phyloP scores from a whole-genome alignment of 2,888 invertebrate genomes.

The Fragum whitleyi region DNA sequence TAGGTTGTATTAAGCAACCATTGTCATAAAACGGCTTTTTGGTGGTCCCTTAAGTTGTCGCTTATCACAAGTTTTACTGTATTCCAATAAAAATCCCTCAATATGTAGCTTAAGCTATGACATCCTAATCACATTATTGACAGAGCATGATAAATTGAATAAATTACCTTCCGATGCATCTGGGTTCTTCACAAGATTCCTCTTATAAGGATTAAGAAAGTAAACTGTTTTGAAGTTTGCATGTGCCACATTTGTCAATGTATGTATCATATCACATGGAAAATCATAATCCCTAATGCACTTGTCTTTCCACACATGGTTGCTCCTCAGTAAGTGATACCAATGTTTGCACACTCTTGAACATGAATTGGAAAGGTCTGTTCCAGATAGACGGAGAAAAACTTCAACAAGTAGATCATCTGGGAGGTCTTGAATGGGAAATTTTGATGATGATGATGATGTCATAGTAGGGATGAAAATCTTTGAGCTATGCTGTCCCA shows the following conservation, averaged over 20 bases:
- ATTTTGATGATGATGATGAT: background rate
- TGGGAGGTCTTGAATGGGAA: slow-evolving; percentile 28
- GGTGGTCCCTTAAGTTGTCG: too few species aligned
- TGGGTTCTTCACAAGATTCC: slow-evolving; percentile 70
- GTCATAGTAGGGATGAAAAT: background rate
- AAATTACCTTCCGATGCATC: slow-evolving; percentile 64
- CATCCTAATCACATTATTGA: too few species aligned
- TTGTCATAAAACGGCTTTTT: too few species aligned
- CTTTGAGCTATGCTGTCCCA: slow-evolving; percentile 7
- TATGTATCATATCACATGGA: slow-evolving; percentile 29
- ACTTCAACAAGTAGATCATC: slow-evolving; percentile 50
- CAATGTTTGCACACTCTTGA: slow-evolving; percentile 62
- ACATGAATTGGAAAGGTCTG: slow-evolving; percentile 56
- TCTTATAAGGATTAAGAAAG: slow-evolving; percentile 66
- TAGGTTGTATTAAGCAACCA: too few species aligned
- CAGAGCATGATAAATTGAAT: too few species aligned
- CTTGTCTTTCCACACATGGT: slow-evolving; percentile 66
- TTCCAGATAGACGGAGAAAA: slow-evolving; percentile 49
- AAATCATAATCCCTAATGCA: slow-evolving; percentile 57
- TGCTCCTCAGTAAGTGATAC: slow-evolving; percentile 51
- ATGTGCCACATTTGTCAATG: slow-evolving; percentile 25
- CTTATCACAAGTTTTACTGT: too few species aligned
- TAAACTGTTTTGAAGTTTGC: slow-evolving; percentile 63
- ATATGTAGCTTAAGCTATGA: too few species aligned
- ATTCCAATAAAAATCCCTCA: too few species aligned